Evolutionary conservation across 2,888 invertebrate species (phyloP), one percentile per base, ranked within the genome.

Genomic region (Acrocera orbiculus): DNA sequence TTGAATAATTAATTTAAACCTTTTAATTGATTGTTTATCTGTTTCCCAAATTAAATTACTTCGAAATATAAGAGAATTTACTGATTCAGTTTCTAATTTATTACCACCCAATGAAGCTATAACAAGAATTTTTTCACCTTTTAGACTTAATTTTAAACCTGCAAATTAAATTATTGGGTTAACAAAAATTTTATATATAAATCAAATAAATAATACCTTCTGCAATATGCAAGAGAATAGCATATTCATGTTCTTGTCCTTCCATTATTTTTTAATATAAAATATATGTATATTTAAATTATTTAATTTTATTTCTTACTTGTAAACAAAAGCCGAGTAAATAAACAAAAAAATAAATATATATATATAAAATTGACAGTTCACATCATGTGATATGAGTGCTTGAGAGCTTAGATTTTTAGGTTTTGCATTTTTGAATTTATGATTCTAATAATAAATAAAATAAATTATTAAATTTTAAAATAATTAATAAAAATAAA

Each of bases 11-110:
- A n/a, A n/a, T n/a, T n/a, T n/a, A n/a, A 55, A 73, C 74, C 70
- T 70, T 46, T 79, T 66, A 43, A 81, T 64, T 38, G 70, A 66
- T 44, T 69, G 67, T 56, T 76, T 76, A 44, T 77, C 76, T 3
- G 76, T 73, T 54, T 81, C 79, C 82, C 82, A 83, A 32, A 79
- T 70, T 35, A 82, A 66, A 51, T 80, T 77, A 15, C 74, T 76
- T 41, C 73, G 72, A 50, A 80, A 79, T 27, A 66, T 57, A 2
- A 11, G 4, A 8, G 11, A 64, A 3, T 67, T 62, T 7, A 67
- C 65, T 10, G 69, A 64, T 47, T 78, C 76, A 0, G 80, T 73
- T 54, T 81, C 76, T 45, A 75, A 55, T 49, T 70, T 67, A 42
- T 73, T 68, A 2, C 72, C 70, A 58, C 74, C 72, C 4, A 76